Evolutionary conservation across 2,113 vertebrate species (phyloP), one percentile per base, ranked within the genome.

Genomic region (Cololabis saira): DNA sequence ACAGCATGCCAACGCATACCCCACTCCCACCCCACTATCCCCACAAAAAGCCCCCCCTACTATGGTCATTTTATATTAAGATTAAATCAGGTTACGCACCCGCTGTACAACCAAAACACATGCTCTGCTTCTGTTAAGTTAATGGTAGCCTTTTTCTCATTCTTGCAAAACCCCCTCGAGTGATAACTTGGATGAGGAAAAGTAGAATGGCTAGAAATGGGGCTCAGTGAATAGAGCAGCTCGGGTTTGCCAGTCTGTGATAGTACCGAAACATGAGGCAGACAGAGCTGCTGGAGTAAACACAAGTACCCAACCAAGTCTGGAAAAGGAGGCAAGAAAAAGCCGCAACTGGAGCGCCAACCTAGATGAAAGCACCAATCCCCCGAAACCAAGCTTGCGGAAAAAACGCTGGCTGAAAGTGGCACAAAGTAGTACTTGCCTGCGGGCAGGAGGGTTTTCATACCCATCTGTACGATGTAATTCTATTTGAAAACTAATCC

Each of bases 101-200:
- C 86, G 91, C 94, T 94, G 92, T 92, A 95, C 94, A 96, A 95
- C 93, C 93, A 90, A 93, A 93, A 90, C 92, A 92, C 90, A 85
- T 75, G 71, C 78, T 81, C 75, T 63, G 69, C 82, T 61, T 80
- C 61, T 52, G 69, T 71, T 70, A 74, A 60, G 67, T 63, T 56
- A 56, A 67, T 12, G 49, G 68, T 61, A 73, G 69, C 50, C 47
- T 58, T 47, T 50, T 55, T 47, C 51, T 43, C 2, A 27, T 47
- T 30, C 37, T 85, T 72, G 62, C 49, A 70, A 74, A 66, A 79
- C 61, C 48, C 49, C 54, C 58, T 19, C n/a, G 27, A 55, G 50
- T 30, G 67, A 80, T 66, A 49, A 55, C 51, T 45, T 68, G 68
- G 63, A 67, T 57, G 57, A 77, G 42, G 62, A 50, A 55, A 59